A percentile compares a stretch with the other conserved stretches of the same genome.
phyloP scores from a whole-genome alignment of 2,113 vertebrate genomes.

The Brachirus orientalis region DNA sequence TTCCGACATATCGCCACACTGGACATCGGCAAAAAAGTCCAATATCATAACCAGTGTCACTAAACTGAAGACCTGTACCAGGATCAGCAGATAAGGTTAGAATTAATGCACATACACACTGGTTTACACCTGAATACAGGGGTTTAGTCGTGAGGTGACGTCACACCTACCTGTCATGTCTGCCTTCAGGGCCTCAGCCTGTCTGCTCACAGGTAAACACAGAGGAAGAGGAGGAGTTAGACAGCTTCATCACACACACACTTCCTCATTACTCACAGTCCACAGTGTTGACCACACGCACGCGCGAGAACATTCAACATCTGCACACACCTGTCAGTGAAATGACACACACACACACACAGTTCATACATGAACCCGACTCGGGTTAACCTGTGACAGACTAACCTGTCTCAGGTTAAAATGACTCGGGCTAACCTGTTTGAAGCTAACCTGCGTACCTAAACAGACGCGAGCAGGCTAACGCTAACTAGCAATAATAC shows the following conservation, averaged over 20 bases:
- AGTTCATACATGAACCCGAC: neutral
- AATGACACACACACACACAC: neutral
- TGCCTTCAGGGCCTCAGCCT: conserved; percentile 99
- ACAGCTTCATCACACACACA: neutral
- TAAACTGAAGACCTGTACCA: too few relatives aligned
- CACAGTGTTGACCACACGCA: neutral
- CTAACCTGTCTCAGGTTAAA: too few relatives aligned
- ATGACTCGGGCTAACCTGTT: conserved; percentile 28
- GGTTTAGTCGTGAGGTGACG: neutral
- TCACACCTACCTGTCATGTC: conserved; percentile 94
- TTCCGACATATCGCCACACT: too few relatives aligned
- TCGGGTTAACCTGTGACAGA: too few relatives aligned
- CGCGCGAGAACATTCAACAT: neutral
- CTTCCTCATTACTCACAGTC: conserved; percentile 8
- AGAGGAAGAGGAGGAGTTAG: neutral
- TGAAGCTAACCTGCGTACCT: conserved; percentile 50
- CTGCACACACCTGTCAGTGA: neutral
- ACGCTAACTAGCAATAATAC: conserved; percentile 48
- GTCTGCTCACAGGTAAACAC: conserved; percentile 84
- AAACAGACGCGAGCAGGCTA: conserved; percentile 36
- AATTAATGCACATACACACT: too few relatives aligned
- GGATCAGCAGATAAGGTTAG: too few relatives aligned
- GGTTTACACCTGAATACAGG: too few relatives aligned
- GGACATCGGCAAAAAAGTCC: too few relatives aligned
- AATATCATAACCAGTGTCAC: too few relatives aligned